These are phyloP conservation scores for Anguilla anguilla DNA, from an alignment of 2,797 vertebrate species.

Conservation along the genomic window DNA sequence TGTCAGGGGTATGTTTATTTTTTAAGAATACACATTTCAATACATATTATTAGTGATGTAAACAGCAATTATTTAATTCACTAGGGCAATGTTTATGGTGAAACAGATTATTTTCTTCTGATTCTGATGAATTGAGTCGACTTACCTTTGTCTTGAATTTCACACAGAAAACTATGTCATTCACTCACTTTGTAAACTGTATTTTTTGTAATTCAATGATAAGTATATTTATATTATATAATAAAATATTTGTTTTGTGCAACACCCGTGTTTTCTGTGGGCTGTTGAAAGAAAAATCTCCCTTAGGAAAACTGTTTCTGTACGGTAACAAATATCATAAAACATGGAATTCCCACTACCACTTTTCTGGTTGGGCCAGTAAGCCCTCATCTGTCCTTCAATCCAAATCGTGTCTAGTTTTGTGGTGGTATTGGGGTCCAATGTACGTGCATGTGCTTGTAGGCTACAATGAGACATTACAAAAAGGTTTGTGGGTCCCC, in stretches of 20 bases:
- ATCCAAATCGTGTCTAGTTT: not conserved
- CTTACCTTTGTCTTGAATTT: not conserved
- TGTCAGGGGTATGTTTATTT: not conserved
- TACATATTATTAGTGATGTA: not conserved
- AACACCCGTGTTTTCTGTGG: not conserved
- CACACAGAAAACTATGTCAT: not conserved
- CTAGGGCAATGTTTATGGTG: not conserved
- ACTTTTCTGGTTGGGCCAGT: not conserved
- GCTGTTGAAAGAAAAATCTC: not conserved
- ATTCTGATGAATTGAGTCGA: not conserved
- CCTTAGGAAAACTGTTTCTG: no score
- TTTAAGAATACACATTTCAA: not conserved
- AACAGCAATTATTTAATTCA: not conserved
- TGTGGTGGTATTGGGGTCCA: not conserved
- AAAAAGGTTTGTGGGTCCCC: not conserved
- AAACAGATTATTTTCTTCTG: not conserved
- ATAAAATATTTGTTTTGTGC: not conserved
- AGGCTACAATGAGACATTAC: not conserved
- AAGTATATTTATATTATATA: not conserved
- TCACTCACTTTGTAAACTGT: not conserved
- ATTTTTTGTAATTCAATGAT: no score
- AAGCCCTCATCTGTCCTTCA: not conserved
- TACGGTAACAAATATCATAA: no score
- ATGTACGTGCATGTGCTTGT: not conserved
- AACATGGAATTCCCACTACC: not conserved